Base-by-base conservation (phyloP, 2,797 vertebrate genomes). In the Halcyon badia region DNA sequence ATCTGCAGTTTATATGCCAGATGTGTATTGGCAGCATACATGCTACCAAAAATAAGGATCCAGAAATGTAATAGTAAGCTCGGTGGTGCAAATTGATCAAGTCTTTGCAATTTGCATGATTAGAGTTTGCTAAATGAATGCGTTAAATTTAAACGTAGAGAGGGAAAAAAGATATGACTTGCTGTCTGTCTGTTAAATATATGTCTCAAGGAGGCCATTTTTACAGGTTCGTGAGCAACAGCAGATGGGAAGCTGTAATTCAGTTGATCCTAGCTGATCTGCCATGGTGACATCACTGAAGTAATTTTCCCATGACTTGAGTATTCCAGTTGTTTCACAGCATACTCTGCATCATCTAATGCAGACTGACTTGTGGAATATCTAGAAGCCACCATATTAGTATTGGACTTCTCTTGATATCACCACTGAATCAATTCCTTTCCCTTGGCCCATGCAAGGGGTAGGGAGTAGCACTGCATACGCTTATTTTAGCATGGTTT, bases 1-100 rank as follows among this genome's bases (percentile, higher is more conserved):
- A 51, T 77, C 79, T 94, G 84, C 65, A 92, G 78, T 93, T 96
- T 90, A 85, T 83, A 48, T 90, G 83, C 91, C 95, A 97, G 94
- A 96, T 97, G 77, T 96, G 81, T 82, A 42, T 49, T 96, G 94
- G 62, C 49, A 92, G 92, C 71, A 48, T 11, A 56, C 58, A 5
- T 57, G n/a, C 54, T 91, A 75, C 72, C 68, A 72, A 91, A 87
- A 66, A 4, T 25, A 54, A 61, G 79, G 20, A 71, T 81, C 35
- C 72, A 57, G 65, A 82, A 57, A 71, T 46, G 31, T 18, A 48
- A 11, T 1, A 56, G 37, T 46, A 73, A 89, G 39, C 48, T 90
- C 68, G 54, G 56, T n/a, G 44, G 75, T 86, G 48, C 79, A 87
- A 72, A 87, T 14, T 1, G 6, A 71, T 54, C 48, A 89, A 85